Evolutionary conservation across 2,113 vertebrate species (phyloP).

Genomic region (Dicentrarchus labrax): DNA sequence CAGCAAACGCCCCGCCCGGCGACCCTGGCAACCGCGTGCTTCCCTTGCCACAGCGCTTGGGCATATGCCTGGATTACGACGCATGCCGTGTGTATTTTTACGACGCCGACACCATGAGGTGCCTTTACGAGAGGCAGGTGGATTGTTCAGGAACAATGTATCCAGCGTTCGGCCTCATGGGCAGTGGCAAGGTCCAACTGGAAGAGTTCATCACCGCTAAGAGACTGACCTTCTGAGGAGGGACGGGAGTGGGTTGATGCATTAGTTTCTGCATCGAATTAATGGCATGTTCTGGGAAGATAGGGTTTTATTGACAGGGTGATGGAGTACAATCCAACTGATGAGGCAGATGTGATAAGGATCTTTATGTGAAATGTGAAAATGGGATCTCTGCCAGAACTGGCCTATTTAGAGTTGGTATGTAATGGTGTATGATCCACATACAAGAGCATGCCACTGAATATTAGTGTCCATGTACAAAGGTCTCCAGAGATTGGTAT

Average conservation of each 20-base stretch:
- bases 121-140: conserved; percentile 93
- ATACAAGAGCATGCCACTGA: conserved; percentile 18
- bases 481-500: conserved; percentile 36
- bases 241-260: background rate
- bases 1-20: conserved; percentile 74
- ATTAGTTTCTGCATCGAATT: background rate
- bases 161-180: conserved; percentile 95
- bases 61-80: conserved; percentile 94
- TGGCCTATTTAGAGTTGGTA: conserved; percentile 16
- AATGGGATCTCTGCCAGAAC: conserved; percentile 19
- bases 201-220: conserved; percentile 88
- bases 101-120: conserved; percentile 90
- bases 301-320: conserved; percentile 56
- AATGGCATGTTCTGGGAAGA: conserved; percentile 41
- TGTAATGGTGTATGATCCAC: conserved; percentile 38
- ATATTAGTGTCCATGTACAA: conserved; percentile 28
- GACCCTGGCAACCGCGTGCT: conserved; percentile 88
- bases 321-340: conserved; percentile 34
- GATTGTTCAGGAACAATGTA: conserved; percentile 95
- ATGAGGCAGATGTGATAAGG: conserved; percentile 26
- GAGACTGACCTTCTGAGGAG: conserved; percentile 82
- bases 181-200: conserved; percentile 90
- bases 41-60: conserved; percentile 90
- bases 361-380: conserved; percentile 29
- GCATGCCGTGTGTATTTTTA: conserved; percentile 92